Conservation (phyloP, 2,888 invertebrate species). For the Neocrepidodera transversa region DNA sequence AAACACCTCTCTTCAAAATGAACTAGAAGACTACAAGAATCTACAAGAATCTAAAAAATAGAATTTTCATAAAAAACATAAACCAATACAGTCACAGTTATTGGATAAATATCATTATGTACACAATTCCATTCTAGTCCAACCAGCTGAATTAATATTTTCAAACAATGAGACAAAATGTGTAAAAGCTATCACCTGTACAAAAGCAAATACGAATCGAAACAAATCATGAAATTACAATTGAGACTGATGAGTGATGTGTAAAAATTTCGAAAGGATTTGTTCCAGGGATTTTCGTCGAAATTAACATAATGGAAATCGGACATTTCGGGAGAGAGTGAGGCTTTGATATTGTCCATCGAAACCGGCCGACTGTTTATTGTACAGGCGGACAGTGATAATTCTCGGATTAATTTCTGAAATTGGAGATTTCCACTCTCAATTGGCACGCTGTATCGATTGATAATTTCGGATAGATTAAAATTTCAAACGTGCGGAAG, state of each 20-base stretch:
- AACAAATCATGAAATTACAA: conserved; percentile 35
- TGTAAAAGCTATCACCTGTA: neutral
- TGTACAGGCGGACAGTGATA: conserved; percentile 21
- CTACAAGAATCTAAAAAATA: too few relatives aligned
- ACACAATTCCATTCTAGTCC: too few relatives aligned
- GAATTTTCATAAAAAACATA: too few relatives aligned
- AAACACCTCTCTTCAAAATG: too few relatives aligned
- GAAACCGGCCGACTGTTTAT: conserved; percentile 22
- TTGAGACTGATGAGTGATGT: conserved; percentile 14
- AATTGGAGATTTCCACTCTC: conserved; percentile 18
- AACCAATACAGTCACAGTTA: too few relatives aligned
- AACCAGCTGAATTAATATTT: too few relatives aligned
- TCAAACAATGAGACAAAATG: too few relatives aligned
- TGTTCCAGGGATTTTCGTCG: conserved; percentile 31
- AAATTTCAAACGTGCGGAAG: too few relatives aligned
- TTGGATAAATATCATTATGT: too few relatives aligned
- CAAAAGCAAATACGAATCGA: conserved; percentile 15
- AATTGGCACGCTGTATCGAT: conserved; percentile 3
- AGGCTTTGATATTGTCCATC: conserved; percentile 22
- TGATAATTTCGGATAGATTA: conserved; percentile 19
- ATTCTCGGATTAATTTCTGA: conserved; percentile 24
- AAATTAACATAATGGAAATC: conserved; percentile 40
- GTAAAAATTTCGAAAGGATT: conserved; percentile 18
- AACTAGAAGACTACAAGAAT: too few relatives aligned
- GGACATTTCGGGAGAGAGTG: conserved; percentile 16